phyloP scores from a whole-genome alignment of 1,140 invertebrate species.

The Lepidotrigona ventralis region DNA sequence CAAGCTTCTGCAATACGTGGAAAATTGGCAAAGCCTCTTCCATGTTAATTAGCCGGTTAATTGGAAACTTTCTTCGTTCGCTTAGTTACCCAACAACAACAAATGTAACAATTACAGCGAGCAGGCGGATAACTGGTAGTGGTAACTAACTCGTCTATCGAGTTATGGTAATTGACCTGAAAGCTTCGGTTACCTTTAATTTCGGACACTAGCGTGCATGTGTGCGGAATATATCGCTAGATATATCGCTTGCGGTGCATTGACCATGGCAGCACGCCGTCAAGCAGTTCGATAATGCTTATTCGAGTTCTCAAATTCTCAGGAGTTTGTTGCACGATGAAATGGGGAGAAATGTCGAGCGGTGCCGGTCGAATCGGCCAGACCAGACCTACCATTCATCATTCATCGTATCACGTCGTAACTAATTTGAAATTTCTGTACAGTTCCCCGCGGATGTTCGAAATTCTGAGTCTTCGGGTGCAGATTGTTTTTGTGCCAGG shows the following conservation, averaged over 20 bases:
- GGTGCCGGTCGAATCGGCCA: background rate
- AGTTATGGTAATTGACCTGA: background rate
- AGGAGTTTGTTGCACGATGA: background rate
- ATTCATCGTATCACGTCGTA: slow-evolving; percentile 44
- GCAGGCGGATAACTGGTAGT: background rate
- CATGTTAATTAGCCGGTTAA: background rate
- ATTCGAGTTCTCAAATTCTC: slow-evolving; percentile 39
- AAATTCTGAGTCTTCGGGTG: slow-evolving; percentile 32
- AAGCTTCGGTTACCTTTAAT: background rate
- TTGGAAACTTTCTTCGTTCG: background rate
- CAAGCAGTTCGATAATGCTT: slow-evolving; percentile 11
- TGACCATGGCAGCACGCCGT: background rate
- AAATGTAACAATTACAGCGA: background rate
- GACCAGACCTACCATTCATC: slow-evolving; percentile 35
- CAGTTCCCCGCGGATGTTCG: slow-evolving; percentile 25
- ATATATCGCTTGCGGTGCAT: slow-evolving; percentile 8
- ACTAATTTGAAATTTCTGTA: slow-evolving; percentile 57
- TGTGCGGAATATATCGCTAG: background rate
- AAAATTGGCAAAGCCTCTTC: background rate
- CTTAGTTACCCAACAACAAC: background rate
- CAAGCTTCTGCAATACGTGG: background rate
- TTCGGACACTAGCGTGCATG: background rate
- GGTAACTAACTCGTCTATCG: background rate
- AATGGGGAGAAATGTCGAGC: slow-evolving; percentile 16
- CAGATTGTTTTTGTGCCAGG: background rate